A percentile compares a stretch with the other conserved stretches of the same genome.
phyloP scores from a whole-genome alignment of 2,888 invertebrate species.

The Cheilosia vulpina region DNA sequence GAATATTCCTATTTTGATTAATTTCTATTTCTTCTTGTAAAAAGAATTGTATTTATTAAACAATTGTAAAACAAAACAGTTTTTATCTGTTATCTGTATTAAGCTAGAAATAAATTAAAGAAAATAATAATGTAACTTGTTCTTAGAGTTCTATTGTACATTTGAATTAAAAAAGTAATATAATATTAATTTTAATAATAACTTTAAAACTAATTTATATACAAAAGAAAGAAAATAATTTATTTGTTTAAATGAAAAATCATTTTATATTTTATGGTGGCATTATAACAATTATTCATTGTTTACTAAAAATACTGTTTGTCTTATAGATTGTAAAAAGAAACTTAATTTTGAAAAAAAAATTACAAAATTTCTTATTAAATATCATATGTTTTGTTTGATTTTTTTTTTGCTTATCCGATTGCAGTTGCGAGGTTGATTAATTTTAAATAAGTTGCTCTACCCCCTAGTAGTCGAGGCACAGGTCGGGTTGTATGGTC shows the following conservation, averaged over 20 bases:
- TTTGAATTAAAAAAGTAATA: conserved; percentile 34
- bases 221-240: conserved; percentile 41
- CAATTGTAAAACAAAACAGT: conserved; percentile 4
- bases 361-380: conserved; percentile 39
- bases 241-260: conserved; percentile 43
- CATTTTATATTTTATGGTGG: conserved; percentile 37
- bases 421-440: not conserved
- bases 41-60: conserved; percentile 54
- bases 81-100: conserved; percentile 25
- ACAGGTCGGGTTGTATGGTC: no score
- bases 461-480: not conserved
- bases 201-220: not conserved
- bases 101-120: conserved; percentile 27
- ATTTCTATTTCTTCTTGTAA: conserved; percentile 41
- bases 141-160: conserved; percentile 44
- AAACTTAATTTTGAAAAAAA: conserved; percentile 16
- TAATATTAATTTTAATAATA: conserved; percentile 46
- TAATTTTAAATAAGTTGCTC: no score
- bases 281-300: conserved; percentile 45
- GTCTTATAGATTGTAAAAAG: conserved; percentile 22
- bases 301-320: conserved; percentile 23
- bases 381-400: conserved; percentile 36
- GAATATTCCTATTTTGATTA: conserved; percentile 41
- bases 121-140: conserved; percentile 32
- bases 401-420: conserved; percentile 1